Base-by-base conservation (phyloP, 1,140 invertebrate genomes). In the Epicauta chinensis region DNA sequence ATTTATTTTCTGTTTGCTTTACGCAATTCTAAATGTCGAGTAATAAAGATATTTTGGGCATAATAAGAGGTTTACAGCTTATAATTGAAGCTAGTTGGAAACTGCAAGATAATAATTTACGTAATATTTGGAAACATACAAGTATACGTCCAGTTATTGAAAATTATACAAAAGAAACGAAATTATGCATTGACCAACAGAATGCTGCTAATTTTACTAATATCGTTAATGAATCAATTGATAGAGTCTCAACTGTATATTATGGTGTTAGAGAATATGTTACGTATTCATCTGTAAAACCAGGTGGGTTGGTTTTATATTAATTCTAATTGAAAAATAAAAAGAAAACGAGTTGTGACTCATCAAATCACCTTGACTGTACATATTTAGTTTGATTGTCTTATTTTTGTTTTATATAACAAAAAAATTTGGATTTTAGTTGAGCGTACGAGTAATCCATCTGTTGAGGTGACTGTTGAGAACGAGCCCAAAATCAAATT, bases 81-180 rank as follows among this genome's bases (percentile, higher is more conserved):
- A 78, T 87, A 47, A 64, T 74, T 40, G 75, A 80, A 59, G 77
- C 81, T 38, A 74, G 75, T 35, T 60, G 73, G 30, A 78, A 78
- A 65, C 63, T 80, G 39, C 80, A 84, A 60, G 70, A 77, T 58
- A 67, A 74, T 48, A 68, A 72, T 60, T 66, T 75, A 62, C 75
- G 72, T 65, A 63, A 75, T 58, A 67, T 81, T 54, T 81, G 81
- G 78, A 71, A 72, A 66, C 83, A 82, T 59, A 84, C 82, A 17
- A 83, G 76, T 64, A 54, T 83, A 14, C 77, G 70, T 49, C 72
- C 73, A 41, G 53, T 75, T 30, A 46, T 75, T 36, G 64, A 75
- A 50, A 54, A 62, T 31, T 56, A 46, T 29, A 36, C 46, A 23
- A 51, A 43, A 35, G n/a, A 47, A 35, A 16, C 23, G 9, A 37